These are phyloP conservation scores for Kryptolebias ocellatus DNA, from an alignment of 2,797 vertebrate species.

Conservation along the genomic window DNA sequence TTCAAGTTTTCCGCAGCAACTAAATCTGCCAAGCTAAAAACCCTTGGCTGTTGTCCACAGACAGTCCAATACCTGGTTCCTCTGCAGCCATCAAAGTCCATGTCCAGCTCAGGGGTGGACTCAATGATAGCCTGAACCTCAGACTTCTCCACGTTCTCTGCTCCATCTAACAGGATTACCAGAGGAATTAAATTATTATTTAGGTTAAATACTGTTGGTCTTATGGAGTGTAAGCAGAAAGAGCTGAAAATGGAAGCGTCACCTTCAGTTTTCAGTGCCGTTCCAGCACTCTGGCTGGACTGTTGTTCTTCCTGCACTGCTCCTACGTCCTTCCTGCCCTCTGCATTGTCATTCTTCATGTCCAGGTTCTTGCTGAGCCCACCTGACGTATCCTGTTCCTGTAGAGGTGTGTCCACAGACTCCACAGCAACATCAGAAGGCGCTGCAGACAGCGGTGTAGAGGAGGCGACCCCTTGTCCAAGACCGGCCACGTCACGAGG, in stretches of 20 bases:
- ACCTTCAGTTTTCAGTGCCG: constrained; percentile 38
- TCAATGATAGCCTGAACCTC: constrained; percentile 97
- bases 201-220: neutral
- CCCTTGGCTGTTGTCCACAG: too few relatives aligned
- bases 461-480: neutral
- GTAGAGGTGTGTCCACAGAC: constrained; percentile 72
- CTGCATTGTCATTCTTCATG: constrained; percentile 75
- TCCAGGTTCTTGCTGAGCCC: constrained; percentile 81
- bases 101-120: constrained; percentile 96
- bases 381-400: constrained; percentile 70
- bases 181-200: neutral
- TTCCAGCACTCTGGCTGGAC: constrained; percentile 2
- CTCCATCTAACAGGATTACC: constrained; percentile 71
- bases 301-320: constrained; percentile 79
- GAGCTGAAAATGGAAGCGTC: neutral
- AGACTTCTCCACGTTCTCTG: constrained; percentile 88
- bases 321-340: constrained; percentile 83
- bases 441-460: constrained; percentile 65
- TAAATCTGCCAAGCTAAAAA: too few relatives aligned
- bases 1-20: too few relatives aligned
- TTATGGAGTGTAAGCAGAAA: accelerated
- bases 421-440: constrained; percentile 78
- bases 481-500: constrained; percentile 12
- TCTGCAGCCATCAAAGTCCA: constrained; percentile 90
- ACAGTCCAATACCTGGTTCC: constrained; percentile 86